Base-by-base conservation (phyloP, 2,888 invertebrate genomes). In the Orgyia antiqua region DNA sequence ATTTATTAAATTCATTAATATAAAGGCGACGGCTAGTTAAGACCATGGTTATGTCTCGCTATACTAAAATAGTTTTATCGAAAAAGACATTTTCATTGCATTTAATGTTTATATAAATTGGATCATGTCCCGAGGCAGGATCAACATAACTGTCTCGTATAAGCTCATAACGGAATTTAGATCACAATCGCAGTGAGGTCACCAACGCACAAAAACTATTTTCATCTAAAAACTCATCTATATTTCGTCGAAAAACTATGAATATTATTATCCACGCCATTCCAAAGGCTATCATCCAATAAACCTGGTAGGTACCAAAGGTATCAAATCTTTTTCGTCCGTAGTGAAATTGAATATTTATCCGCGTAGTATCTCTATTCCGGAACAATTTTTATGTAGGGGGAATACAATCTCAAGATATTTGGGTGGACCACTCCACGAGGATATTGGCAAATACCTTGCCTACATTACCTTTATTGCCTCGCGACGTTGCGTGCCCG, bases 291-390 rank as follows among this genome's bases (percentile, higher is more conserved):
- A 79, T 80, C 78, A 80, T 80, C 80, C 82, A 80, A 84, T 84
- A 84, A 84, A 79, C 74, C 72, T 71, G 69, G 71, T 75, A 74
- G 68, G 74, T 79, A 82, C 72, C 74, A 72, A 73, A 80, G 80
- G 84, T 84, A 84, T 84, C 80, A 84, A 86, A 86, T 86, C 84
- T 84, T 78, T 78, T 77, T 80, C 83, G 83, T 82, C 83, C 82
- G 77, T 75, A 82, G 74, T 78, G 82, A 84, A 86, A 86, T 86
- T 84, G 84, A 84, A 84, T 84, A 86, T 84, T 84, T 86, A 86
- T 86, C 84, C 79, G 80, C 79, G 74, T 78, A 83, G 77, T 86
- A 83, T 84, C 84, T 86, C 82, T 80, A 84, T 84, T 78, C 76
- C 72, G 77, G 82, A 82, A 83, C 84, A 83, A 84, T 84, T 84